Base-by-base conservation (phyloP, 2,888 invertebrate genomes). In the Andrena chrysosceles region DNA sequence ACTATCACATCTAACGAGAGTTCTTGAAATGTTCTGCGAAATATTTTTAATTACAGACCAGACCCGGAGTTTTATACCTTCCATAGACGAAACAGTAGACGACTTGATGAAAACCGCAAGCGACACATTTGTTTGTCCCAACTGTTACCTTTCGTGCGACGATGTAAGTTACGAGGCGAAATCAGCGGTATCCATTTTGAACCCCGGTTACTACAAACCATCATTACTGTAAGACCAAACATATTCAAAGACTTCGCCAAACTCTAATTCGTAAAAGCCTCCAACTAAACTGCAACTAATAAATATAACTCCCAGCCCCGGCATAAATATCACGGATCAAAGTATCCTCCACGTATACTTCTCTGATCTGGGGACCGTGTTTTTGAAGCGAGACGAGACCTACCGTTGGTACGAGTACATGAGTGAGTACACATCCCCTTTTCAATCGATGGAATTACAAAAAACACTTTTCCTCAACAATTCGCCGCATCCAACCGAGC, bases 31-130 rank as follows among this genome's bases (percentile, higher is more conserved):
- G 26, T 29, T 29, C 10, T 29, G 26, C 13, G 8, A 31, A 23
- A 59, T 48, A 35, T 13, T 49, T 26, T 7, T 16, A 6, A 62
- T 54, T 84, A 94, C 93, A 85, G 94, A 92, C 81, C 94, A 94
- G 85, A 95, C 94, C 90, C 94, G 94, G 86, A 91, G 90, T 0
- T 94, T 95, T 80, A 94, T 95, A 52, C 94, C 91, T 0, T 77
- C 88, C 31, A 79, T 87, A 3, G 42, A 81, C 0, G 31, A 76
- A 8, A 31, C 35, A 5, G 69, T 77, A 2, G 6, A 77, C 3
- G 33, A 75, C 10, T 1, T 20, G 0, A 35, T 72, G 10, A 26
- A 29, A 2, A 68, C 83, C 23, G 20, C 59, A 20, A 35, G 70
- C 1, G 73, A 75, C 81, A 68, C 85, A 4, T 68, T 83, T 7